Conservation (phyloP, 1,140 invertebrate genomes). For the Heliconius eleuchia region DNA sequence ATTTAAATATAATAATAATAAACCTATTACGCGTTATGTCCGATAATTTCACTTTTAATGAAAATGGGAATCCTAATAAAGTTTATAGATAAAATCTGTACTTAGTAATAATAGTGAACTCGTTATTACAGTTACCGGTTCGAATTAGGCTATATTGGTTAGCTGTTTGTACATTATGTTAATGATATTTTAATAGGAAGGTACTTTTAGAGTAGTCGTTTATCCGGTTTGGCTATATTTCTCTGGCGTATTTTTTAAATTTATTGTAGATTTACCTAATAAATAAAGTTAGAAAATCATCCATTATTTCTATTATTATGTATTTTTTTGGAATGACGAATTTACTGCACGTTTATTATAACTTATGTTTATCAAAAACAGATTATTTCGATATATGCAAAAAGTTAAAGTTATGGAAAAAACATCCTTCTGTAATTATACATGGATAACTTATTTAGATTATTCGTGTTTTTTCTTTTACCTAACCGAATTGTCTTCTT, state of each 20-base stretch:
- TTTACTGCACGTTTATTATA: too few relatives aligned
- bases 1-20: too few relatives aligned
- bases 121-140: too few relatives aligned
- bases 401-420: background rate
- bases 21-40: too few relatives aligned
- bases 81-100: too few relatives aligned
- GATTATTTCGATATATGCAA: background rate
- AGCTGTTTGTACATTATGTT: background rate
- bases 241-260: background rate
- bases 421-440: background rate
- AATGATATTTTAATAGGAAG: background rate
- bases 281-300: too few relatives aligned
- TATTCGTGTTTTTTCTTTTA: constrained; percentile 32
- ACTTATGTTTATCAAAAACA: background rate
- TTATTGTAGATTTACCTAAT: background rate
- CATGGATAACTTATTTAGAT: background rate
- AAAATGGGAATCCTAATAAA: too few relatives aligned
- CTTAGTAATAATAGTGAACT: too few relatives aligned
- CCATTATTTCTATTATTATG: too few relatives aligned
- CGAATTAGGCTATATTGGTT: background rate
- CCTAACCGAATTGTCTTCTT: constrained; percentile 65
- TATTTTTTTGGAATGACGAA: too few relatives aligned
- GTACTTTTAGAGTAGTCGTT: background rate
- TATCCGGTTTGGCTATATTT: background rate
- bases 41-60: too few relatives aligned